These are phyloP conservation scores for Flexamia atlantica DNA, from an alignment of 2,888 invertebrate genomes.

Conservation along the genomic window DNA sequence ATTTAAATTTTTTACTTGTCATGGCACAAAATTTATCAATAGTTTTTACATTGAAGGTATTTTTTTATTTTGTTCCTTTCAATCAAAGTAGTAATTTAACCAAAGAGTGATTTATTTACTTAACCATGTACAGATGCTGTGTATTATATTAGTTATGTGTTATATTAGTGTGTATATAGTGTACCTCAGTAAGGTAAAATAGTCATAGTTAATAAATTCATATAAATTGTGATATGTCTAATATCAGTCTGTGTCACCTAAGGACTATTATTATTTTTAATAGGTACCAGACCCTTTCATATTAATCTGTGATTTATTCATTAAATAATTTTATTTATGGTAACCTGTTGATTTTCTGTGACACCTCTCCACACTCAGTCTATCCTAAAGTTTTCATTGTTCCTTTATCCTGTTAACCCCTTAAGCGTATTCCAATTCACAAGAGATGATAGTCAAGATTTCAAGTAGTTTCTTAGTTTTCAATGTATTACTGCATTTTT, in stretches of 20 bases:
- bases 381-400: too few relatives aligned
- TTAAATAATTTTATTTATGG: conserved; percentile 56
- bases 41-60: not conserved
- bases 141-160: not conserved
- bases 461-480: too few relatives aligned
- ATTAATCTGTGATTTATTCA: conserved; percentile 55
- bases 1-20: not conserved
- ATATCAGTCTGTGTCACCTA: conserved; percentile 25
- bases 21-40: not conserved
- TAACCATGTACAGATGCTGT: conserved; percentile 39
- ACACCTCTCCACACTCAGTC: not conserved
- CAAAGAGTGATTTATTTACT: conserved; percentile 41
- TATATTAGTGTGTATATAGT: conserved; percentile 10
- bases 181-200: not conserved
- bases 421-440: too few relatives aligned
- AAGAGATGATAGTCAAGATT: too few relatives aligned
- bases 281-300: conserved; percentile 37
- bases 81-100: conserved; percentile 8
- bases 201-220: conserved; percentile 22
- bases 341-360: not conserved
- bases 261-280: conserved; percentile 17
- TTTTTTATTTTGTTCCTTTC: not conserved
- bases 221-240: conserved; percentile 40
- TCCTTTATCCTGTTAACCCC: too few relatives aligned
- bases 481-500: too few relatives aligned